Percentiles rank a stretch among this genome's conserved stretches.
Conservation (phyloP, 2,888 invertebrate species). For the Andrena dorsata region DNA sequence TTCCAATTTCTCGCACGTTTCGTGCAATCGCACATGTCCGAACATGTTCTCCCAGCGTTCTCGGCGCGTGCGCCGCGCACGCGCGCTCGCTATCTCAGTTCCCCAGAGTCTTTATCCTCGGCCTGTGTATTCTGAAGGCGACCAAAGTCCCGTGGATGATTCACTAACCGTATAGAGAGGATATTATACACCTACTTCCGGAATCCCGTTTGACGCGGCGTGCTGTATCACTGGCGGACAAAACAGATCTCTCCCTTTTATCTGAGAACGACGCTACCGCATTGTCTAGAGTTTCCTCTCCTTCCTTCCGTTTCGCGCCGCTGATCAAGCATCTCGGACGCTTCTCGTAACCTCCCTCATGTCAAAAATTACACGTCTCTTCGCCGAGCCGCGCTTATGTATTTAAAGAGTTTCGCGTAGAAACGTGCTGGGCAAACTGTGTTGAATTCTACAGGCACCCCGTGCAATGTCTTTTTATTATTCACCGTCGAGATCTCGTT, state of each 20-base stretch:
- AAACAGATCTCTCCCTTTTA: slow-evolving; percentile 26
- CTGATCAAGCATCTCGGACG: background rate
- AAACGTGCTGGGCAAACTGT: background rate
- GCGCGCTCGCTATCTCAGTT: no score
- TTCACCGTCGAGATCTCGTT: slow-evolving; percentile 9
- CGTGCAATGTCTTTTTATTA: background rate
- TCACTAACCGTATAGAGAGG: slow-evolving; percentile 27
- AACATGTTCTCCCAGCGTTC: no score
- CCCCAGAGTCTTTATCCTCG: background rate
- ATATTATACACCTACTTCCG: slow-evolving; percentile 64
- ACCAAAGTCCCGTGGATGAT: slow-evolving; percentile 4
- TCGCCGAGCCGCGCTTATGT: background rate
- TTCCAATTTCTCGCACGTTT: background rate
- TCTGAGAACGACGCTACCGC: slow-evolving; percentile 6
- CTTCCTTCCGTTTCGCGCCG: background rate
- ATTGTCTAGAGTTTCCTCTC: slow-evolving; percentile 16
- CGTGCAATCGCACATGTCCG: no score
- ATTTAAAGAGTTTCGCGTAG: background rate
- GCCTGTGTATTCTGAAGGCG: background rate
- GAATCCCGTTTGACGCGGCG: slow-evolving; percentile 19
- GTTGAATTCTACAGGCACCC: slow-evolving; percentile 12
- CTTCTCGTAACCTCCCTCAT: background rate
- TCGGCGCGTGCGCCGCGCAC: no score
- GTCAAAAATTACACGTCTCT: background rate
- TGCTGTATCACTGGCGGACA: background rate